Evolutionary conservation across 2,113 vertebrate species (phyloP).

Genomic region (Anoplopoma fimbria): DNA sequence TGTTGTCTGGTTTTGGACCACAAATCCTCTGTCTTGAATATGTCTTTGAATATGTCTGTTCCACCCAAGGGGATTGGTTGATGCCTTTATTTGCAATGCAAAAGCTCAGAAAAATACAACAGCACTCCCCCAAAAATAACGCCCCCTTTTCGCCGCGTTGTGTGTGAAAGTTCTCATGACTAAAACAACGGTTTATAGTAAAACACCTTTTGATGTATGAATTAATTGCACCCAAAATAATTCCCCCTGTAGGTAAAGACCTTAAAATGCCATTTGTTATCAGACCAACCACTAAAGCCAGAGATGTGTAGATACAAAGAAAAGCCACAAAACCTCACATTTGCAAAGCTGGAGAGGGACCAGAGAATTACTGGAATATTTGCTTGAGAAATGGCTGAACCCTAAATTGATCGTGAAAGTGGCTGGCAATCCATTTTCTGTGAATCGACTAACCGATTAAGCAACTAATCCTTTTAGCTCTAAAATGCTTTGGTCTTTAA

Average conservation of each 20-base stretch:
- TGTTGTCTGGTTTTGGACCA: background rate
- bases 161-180: background rate
- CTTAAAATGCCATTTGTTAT: too few relatives aligned
- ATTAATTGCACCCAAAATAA: too few relatives aligned
- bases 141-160: background rate
- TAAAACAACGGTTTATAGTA: too few relatives aligned
- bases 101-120: background rate
- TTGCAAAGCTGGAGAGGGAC: background rate
- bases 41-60: background rate
- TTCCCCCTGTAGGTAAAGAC: too few relatives aligned
- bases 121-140: background rate
- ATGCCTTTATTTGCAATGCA: background rate
- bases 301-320: background rate
- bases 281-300: too few relatives aligned
- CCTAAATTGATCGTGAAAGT: background rate
- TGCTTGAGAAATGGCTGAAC: constrained; percentile 5
- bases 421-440: background rate
- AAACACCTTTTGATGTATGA: too few relatives aligned
- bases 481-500: constrained; percentile 18
- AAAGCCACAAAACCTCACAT: background rate
- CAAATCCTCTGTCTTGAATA: background rate
- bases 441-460: background rate
- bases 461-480: background rate
- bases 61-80: background rate
- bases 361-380: background rate